phyloP scores from a whole-genome alignment of 2,888 invertebrate species.

The Elmis aenea region DNA sequence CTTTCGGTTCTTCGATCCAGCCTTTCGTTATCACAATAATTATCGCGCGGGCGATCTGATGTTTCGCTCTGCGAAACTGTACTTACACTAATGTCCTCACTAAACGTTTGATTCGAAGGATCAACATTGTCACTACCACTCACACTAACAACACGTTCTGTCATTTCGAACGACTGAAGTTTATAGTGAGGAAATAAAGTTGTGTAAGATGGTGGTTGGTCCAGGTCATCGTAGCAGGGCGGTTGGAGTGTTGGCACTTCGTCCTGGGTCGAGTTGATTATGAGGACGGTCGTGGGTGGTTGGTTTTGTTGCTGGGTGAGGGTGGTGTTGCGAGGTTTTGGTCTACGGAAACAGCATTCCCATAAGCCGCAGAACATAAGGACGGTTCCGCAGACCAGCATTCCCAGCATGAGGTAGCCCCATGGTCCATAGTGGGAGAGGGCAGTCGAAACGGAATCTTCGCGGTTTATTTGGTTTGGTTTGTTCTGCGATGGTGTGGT shows the following conservation, averaged over 20 bases:
- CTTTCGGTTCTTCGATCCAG: too few relatives aligned
- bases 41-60: too few relatives aligned
- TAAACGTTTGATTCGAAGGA: too few relatives aligned
- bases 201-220: constrained; percentile 61
- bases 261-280: constrained; percentile 31
- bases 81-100: too few relatives aligned
- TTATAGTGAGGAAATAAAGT: constrained; percentile 55
- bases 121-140: constrained; percentile 6
- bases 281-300: constrained; percentile 35
- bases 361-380: constrained; percentile 66
- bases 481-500: constrained; percentile 18
- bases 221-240: constrained; percentile 61
- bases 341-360: constrained; percentile 52
- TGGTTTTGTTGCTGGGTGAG: constrained; percentile 25
- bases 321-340: constrained; percentile 32
- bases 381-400: constrained; percentile 64
- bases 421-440: constrained; percentile 68
- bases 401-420: constrained; percentile 68
- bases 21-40: too few relatives aligned
- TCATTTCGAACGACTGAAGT: too few relatives aligned
- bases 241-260: constrained; percentile 40
- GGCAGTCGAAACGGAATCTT: constrained; percentile 50
- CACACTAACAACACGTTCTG: constrained; percentile 1
- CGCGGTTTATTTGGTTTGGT: constrained; percentile 22
- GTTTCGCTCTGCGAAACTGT: too few relatives aligned